phyloP scores from a whole-genome alignment of 2,113 vertebrate genomes.

The Ammodytes marinus region DNA sequence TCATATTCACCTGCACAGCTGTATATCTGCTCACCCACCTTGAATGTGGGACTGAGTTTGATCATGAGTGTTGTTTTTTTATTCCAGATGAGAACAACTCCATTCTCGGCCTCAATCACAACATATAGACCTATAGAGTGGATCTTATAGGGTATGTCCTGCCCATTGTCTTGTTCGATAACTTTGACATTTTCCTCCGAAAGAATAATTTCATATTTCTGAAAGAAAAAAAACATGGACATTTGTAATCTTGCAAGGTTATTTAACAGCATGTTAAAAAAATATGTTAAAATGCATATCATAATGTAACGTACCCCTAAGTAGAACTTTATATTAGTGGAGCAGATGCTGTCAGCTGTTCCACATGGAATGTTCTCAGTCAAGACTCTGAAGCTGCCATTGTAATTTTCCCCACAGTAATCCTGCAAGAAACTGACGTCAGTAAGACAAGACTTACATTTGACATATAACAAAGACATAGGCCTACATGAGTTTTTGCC shows the following conservation, averaged over 20 bases:
- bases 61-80: slow-evolving; percentile 91
- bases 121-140: slow-evolving; percentile 90
- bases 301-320: slow-evolving; percentile 82
- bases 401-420: slow-evolving; percentile 79
- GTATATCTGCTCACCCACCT: slow-evolving; percentile 79
- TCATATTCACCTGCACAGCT: background rate
- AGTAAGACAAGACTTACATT: slow-evolving; percentile 12
- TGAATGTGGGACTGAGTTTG: slow-evolving; percentile 86
- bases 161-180: slow-evolving; percentile 71
- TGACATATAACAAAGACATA: slow-evolving; percentile 3
- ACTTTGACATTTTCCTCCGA: slow-evolving; percentile 85
- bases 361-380: slow-evolving; percentile 91
- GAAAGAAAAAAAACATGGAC: slow-evolving; percentile 41
- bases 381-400: slow-evolving; percentile 88
- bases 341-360: slow-evolving; percentile 90
- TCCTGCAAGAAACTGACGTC: slow-evolving; percentile 83
- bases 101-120: slow-evolving; percentile 87
- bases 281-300: background rate
- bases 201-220: slow-evolving; percentile 90
- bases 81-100: slow-evolving; percentile 92
- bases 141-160: slow-evolving; percentile 86
- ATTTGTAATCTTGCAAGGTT: background rate
- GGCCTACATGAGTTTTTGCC: background rate
- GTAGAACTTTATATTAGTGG: slow-evolving; percentile 91
- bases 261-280: background rate